phyloP scores from a whole-genome alignment of 1,140 invertebrate species.

The Bombus terrestris region DNA sequence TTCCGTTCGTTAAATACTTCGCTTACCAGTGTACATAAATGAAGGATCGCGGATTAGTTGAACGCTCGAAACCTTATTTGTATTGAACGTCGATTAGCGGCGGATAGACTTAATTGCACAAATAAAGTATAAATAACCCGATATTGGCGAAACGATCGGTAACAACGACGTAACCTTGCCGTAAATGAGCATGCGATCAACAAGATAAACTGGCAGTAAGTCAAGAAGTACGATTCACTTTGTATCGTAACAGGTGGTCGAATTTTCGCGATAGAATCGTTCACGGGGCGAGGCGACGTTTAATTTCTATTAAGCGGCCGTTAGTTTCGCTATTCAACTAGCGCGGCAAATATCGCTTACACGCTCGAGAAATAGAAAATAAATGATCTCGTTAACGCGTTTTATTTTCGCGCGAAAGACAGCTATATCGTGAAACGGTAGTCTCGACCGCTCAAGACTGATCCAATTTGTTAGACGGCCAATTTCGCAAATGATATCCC shows the following conservation, averaged over 20 bases:
- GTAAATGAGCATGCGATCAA: constrained; percentile 1
- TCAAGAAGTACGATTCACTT: constrained; percentile 23
- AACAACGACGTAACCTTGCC: neutral
- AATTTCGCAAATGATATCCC: neutral
- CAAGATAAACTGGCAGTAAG: constrained; percentile 22
- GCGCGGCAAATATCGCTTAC: neutral
- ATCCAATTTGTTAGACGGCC: neutral
- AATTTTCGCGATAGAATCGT: constrained; percentile 30
- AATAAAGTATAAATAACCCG: constrained; percentile 19
- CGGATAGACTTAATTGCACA: neutral
- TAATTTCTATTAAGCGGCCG: neutral
- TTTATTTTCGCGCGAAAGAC: neutral
- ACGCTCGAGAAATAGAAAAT: neutral
- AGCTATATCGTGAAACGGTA: neutral
- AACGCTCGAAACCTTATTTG: neutral
- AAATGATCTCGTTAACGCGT: neutral
- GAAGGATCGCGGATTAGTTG: neutral
- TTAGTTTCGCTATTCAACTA: neutral
- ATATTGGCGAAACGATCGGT: neutral
- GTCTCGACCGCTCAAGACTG: neutral
- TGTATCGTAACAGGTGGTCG: constrained; percentile 58
- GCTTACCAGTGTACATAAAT: neutral
- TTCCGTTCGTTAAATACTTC: neutral
- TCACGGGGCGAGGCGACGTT: neutral
- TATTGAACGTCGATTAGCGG: neutral